A percentile compares a stretch with the other conserved stretches of the same genome.
These are phyloP conservation scores for Pelochelys cantorii DNA, from an alignment of 2,797 vertebrate species.

Conservation along the genomic window DNA sequence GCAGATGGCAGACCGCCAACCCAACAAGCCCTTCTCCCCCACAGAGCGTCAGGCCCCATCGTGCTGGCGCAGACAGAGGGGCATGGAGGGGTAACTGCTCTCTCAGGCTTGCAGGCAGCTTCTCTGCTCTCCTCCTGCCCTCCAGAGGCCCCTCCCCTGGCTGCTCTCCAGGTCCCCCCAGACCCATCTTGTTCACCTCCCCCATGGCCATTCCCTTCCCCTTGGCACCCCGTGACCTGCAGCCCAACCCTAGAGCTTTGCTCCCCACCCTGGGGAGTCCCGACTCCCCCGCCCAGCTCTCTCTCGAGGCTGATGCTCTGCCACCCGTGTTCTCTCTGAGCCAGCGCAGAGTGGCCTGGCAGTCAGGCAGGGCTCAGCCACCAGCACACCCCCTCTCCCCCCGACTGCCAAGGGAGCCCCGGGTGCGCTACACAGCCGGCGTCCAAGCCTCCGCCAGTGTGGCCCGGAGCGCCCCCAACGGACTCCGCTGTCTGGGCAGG, in stretches of 20 bases:
- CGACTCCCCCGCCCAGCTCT: too few relatives aligned
- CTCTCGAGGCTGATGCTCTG: background rate
- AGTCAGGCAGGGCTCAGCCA: fast-evolving
- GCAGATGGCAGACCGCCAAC: too few relatives aligned
- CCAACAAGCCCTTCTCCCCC: background rate
- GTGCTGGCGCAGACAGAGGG: too few relatives aligned
- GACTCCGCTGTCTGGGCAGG: background rate
- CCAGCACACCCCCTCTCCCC: background rate
- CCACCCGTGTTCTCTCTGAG: fast-evolving
- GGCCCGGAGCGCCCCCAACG: fast-evolving
- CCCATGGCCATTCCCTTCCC: background rate
- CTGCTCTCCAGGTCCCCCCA: background rate
- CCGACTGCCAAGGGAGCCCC: background rate
- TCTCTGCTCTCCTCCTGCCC: too few relatives aligned
- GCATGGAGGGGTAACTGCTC: too few relatives aligned
- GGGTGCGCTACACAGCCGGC: background rate
- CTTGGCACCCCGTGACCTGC: background rate
- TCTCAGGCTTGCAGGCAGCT: background rate
- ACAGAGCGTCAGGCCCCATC: background rate
- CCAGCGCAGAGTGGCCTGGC: background rate
- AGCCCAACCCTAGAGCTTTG: background rate
- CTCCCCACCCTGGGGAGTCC: background rate
- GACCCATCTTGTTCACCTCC: background rate
- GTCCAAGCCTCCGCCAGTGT: background rate
- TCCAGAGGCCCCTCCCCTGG: too few relatives aligned